Conservation (phyloP, 2,797 vertebrate species). For the Acanthurus lineatus region DNA sequence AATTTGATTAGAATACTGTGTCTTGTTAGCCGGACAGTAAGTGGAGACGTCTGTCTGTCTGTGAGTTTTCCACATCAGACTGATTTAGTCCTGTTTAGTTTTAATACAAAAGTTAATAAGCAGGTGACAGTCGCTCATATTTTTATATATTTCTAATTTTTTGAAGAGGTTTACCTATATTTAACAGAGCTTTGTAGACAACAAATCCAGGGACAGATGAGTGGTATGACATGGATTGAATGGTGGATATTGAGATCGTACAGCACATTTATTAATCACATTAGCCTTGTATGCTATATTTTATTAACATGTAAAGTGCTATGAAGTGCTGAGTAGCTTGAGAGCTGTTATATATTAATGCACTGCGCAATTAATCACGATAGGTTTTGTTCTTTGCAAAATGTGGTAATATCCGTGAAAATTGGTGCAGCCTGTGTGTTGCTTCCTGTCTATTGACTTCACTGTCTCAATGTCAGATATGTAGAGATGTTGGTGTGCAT, state of each 20-base stretch:
- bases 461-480: no score
- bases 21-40: slow-evolving; percentile 28
- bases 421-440: background rate
- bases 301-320: background rate
- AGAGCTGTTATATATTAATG: background rate
- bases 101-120: background rate
- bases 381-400: no score
- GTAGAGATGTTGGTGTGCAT: background rate
- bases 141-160: background rate
- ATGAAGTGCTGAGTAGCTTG: background rate
- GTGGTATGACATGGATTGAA: background rate
- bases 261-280: background rate
- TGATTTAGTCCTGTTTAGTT: background rate
- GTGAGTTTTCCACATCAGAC: background rate
- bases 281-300: background rate
- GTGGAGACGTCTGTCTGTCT: slow-evolving; percentile 25
- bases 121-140: background rate
- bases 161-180: background rate
- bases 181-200: background rate
- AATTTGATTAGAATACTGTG: slow-evolving; percentile 70
- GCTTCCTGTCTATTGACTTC: no score
- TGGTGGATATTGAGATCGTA: background rate
- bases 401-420: background rate
- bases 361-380: background rate
- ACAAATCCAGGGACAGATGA: background rate